These are phyloP conservation scores for Timandra comae DNA, from an alignment of 2,888 invertebrate genomes.

Conservation along the genomic window DNA sequence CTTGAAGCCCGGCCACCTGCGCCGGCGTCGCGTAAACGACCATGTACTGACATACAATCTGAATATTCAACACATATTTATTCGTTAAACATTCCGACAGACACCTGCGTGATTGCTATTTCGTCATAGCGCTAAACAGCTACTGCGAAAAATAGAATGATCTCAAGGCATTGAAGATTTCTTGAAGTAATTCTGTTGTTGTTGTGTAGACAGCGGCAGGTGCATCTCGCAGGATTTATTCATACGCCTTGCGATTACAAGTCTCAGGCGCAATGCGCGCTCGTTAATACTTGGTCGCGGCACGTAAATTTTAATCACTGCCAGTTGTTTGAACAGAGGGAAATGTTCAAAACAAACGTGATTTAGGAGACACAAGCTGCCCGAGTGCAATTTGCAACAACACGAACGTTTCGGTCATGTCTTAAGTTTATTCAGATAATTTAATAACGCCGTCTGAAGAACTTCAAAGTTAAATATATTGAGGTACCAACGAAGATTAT, in stretches of 20 bases:
- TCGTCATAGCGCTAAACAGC: constrained; percentile 28
- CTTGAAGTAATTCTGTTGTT: constrained; percentile 22
- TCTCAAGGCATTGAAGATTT: constrained; percentile 8
- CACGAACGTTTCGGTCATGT: too few relatives aligned
- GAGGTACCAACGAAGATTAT: too few relatives aligned
- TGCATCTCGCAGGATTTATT: constrained; percentile 73
- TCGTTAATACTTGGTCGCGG: constrained; percentile 73
- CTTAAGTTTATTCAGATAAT: too few relatives aligned
- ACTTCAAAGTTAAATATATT: too few relatives aligned
- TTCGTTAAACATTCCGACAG: constrained; percentile 65
- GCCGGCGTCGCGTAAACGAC: constrained; percentile 79
- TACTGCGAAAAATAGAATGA: constrained; percentile 9
- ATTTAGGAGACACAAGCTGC: constrained; percentile 62
- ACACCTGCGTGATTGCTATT: constrained; percentile 65
- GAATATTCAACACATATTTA: constrained; percentile 74
- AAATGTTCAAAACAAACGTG: constrained; percentile 69
- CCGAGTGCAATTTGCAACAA: constrained; percentile 20
- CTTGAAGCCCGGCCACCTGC: constrained; percentile 78
- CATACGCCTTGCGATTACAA: constrained; percentile 54
- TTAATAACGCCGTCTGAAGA: too few relatives aligned
- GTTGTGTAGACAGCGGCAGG: constrained; percentile 48
- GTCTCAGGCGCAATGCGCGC: constrained; percentile 59
- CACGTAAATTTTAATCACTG: constrained; percentile 75
- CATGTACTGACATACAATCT: constrained; percentile 72
- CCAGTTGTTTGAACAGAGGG: constrained; percentile 68